Conservation (phyloP, 2,888 invertebrate species). For the Steinernema hermaphroditum region DNA sequence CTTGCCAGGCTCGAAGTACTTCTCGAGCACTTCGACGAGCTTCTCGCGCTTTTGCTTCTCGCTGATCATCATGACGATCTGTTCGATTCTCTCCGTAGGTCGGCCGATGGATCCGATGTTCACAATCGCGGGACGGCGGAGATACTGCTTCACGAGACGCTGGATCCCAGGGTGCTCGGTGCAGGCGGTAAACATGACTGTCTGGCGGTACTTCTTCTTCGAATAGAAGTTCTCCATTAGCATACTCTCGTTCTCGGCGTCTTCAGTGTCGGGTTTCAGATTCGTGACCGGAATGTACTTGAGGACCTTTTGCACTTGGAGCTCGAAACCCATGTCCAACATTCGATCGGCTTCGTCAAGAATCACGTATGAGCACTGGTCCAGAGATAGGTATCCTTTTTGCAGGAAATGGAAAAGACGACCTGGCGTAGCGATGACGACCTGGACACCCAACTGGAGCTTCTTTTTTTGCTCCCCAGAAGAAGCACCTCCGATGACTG, state of each 20-base stretch:
- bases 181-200: conserved; percentile 99
- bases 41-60: conserved; percentile 93
- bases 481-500: conserved; percentile 90
- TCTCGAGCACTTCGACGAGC: conserved; percentile 85
- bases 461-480: conserved; percentile 88
- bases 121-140: conserved; percentile 92
- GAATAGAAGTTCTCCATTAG: conserved; percentile 89
- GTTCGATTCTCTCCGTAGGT: conserved; percentile 92
- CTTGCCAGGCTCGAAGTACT: conserved; percentile 76
- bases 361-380: conserved; percentile 95
- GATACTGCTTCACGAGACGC: conserved; percentile 87
- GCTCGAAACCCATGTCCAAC: conserved; percentile 99
- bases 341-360: conserved; percentile 87
- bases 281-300: conserved; percentile 97
- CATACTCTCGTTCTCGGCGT: conserved; percentile 89
- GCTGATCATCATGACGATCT: conserved; percentile 87
- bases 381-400: conserved; percentile 92
- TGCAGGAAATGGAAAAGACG: conserved; percentile 97
- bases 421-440: conserved; percentile 98
- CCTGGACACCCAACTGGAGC: conserved; percentile 88
- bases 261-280: conserved; percentile 94
- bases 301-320: conserved; percentile 89
- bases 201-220: conserved; percentile 95
- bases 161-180: conserved; percentile 99
- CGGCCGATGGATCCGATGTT: conserved; percentile 89